These are phyloP conservation scores for Beris morrisii DNA, from an alignment of 2,888 invertebrate genomes.

Conservation along the genomic window DNA sequence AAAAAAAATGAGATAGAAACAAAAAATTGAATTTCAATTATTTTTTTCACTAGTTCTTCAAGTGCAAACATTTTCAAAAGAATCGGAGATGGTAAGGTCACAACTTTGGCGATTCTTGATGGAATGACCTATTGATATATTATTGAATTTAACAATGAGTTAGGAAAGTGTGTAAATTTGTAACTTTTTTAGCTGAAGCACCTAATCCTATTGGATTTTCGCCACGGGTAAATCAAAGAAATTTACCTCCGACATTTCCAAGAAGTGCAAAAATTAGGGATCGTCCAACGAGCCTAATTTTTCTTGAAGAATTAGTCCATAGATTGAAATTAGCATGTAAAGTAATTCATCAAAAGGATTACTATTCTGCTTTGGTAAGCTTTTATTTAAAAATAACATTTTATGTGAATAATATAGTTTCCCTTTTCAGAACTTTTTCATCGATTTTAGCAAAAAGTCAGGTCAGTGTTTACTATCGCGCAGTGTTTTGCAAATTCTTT, in stretches of 20 bases:
- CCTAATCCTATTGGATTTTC: constrained; percentile 92
- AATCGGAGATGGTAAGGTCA: too few relatives aligned
- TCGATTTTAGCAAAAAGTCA: constrained; percentile 84
- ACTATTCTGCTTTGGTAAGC: constrained; percentile 79
- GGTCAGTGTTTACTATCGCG: constrained; percentile 90
- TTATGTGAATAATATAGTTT: background rate
- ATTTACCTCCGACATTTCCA: constrained; percentile 97
- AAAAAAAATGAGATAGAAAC: too few relatives aligned
- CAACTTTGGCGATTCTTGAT: too few relatives aligned
- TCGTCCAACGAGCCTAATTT: constrained; percentile 65
- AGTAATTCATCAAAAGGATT: constrained; percentile 74
- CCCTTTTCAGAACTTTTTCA: constrained; percentile 79
- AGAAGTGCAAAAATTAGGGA: constrained; percentile 91
- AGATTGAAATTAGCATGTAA: constrained; percentile 80
- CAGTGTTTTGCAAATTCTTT: constrained; percentile 83
- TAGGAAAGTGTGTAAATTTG: background rate
- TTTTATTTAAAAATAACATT: constrained; percentile 4
- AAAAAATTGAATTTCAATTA: too few relatives aligned
- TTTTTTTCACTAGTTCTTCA: too few relatives aligned
- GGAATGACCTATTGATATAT: too few relatives aligned
- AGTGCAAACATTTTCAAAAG: too few relatives aligned
- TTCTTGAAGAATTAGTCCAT: constrained; percentile 79
- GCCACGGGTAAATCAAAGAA: constrained; percentile 91
- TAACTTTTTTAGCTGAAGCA: constrained; percentile 61
- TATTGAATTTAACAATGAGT: too few relatives aligned